Evolutionary conservation across 2,113 vertebrate genomes (phyloP).

Genomic region (Dipodomys stephensi): DNA sequence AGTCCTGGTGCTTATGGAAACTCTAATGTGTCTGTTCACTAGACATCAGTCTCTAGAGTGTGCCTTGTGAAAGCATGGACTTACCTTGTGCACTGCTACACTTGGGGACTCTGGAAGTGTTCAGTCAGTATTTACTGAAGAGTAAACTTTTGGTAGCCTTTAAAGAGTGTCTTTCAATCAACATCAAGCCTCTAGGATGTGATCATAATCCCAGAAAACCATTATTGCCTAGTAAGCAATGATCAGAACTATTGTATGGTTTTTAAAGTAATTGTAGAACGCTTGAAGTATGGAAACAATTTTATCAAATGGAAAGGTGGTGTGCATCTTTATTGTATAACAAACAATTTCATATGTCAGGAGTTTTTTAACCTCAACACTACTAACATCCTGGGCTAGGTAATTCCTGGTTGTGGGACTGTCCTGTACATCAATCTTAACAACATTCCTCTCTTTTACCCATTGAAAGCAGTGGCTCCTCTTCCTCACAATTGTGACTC

Average conservation of each 20-base stretch:
- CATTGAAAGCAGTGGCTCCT: not conserved
- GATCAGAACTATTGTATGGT: not conserved
- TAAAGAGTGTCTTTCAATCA: constrained; percentile 3
- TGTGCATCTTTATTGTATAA: not conserved
- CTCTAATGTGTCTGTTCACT: not conserved
- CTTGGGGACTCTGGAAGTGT: not conserved
- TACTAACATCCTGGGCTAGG: not conserved
- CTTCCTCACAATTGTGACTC: not conserved
- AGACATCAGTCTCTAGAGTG: not conserved
- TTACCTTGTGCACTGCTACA: not conserved
- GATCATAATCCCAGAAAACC: not conserved
- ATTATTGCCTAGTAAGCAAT: not conserved
- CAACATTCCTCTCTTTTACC: not conserved
- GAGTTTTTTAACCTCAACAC: not conserved
- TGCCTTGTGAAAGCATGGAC: not conserved
- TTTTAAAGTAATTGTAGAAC: not conserved
- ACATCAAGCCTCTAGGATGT: not conserved
- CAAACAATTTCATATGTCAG: not conserved
- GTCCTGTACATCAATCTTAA: too few species aligned
- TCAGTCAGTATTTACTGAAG: not conserved
- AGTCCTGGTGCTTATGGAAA: not conserved
- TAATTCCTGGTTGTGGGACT: not conserved
- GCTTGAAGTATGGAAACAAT: not conserved
- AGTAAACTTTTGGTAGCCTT: not conserved
- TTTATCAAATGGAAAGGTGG: not conserved